Percentiles rank a stretch among this genome's conserved stretches.
These are phyloP conservation scores for Tapera naevia DNA, from an alignment of 2,797 vertebrate species.

Conservation along the genomic window DNA sequence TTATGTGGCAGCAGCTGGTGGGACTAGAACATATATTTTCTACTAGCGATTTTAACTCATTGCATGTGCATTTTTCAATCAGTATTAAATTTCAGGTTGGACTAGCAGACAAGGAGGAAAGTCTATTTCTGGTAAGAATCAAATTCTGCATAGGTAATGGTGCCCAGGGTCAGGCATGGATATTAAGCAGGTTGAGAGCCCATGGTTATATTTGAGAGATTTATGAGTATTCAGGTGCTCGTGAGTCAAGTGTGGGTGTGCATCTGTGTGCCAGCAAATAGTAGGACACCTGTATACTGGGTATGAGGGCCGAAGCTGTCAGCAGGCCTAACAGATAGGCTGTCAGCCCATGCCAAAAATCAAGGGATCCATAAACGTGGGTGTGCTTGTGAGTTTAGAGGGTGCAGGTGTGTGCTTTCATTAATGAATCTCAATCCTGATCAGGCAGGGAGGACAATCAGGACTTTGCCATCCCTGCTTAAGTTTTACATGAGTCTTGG, in stretches of 20 bases:
- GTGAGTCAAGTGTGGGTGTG: not conserved
- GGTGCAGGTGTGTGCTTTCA: not conserved
- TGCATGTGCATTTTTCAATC: not conserved
- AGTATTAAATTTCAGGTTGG: not conserved
- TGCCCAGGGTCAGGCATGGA: not conserved
- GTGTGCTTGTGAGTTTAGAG: not conserved
- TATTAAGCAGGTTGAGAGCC: not conserved
- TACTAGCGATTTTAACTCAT: not conserved
- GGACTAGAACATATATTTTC: rapidly evolving
- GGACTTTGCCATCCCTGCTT: not conserved
- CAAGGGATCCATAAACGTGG: not conserved
- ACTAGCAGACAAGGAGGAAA: not conserved
- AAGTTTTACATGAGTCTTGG: not conserved
- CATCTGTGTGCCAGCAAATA: not conserved
- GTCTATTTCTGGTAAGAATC: not conserved
- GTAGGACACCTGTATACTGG: not conserved
- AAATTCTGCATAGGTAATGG: not conserved
- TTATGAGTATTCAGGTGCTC: not conserved
- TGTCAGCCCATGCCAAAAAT: rapidly evolving
- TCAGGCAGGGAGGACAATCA: not conserved
- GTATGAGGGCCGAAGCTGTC: not conserved
- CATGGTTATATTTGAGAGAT: not conserved
- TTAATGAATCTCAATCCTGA: not conserved
- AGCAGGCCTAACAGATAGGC: not conserved
- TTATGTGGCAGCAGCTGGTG: not conserved